A percentile compares a stretch with the other conserved stretches of the same genome.
phyloP scores from a whole-genome alignment of 2,113 vertebrate species.

The Dendropsophus ebraccatus region DNA sequence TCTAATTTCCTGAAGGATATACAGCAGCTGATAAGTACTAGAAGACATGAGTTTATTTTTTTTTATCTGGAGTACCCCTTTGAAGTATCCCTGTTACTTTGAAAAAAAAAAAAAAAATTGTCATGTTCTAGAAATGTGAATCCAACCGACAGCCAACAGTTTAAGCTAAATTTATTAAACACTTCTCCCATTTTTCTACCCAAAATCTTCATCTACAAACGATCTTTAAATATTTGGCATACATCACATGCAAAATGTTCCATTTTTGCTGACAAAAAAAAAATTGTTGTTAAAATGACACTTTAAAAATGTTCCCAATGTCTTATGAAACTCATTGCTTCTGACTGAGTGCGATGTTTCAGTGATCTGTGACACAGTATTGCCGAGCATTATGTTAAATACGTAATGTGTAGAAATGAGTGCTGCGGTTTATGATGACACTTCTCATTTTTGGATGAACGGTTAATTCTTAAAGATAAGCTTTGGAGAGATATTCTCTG shows the following conservation, averaged over 20 bases:
- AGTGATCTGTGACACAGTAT: not conserved
- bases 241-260: not conserved
- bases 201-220: not conserved
- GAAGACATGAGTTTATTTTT: too few species aligned
- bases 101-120: too few species aligned
- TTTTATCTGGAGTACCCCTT: too few species aligned
- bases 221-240: not conserved
- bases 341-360: not conserved
- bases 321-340: not conserved
- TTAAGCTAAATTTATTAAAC: too few species aligned
- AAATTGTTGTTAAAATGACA: not conserved
- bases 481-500: not conserved
- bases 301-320: not conserved
- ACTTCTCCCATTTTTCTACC: not conserved
- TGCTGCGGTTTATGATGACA: not conserved
- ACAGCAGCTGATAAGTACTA: too few species aligned
- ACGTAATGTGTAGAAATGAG: not conserved
- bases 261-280: not conserved
- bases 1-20: too few species aligned
- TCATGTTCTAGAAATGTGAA: too few species aligned
- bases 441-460: not conserved
- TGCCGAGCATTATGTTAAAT: constrained; percentile 9
- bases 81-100: too few species aligned
- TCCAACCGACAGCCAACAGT: too few species aligned
- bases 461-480: not conserved